phyloP scores from a whole-genome alignment of 2,113 vertebrate species.

The Entelurus aequoreus region DNA sequence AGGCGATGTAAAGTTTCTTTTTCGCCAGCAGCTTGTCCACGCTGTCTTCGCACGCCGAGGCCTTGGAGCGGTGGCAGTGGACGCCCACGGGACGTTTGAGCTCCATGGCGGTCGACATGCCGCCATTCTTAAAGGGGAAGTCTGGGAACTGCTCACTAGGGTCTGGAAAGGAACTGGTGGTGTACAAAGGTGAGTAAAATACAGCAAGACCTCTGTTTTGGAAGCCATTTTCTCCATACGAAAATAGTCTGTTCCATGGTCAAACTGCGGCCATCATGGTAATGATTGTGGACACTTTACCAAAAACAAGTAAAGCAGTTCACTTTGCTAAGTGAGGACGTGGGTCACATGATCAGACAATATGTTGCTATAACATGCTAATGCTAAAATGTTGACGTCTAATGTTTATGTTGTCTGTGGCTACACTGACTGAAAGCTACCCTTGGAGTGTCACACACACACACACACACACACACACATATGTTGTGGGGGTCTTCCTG shows the following conservation, averaged over 20 bases:
- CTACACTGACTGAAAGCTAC: background rate
- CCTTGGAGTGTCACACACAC: background rate
- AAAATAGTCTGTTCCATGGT: too few relatives aligned
- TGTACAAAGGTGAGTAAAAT: background rate
- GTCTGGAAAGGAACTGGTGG: conserved; percentile 66
- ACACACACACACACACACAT: conserved; percentile 1
- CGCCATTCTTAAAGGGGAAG: conserved; percentile 63
- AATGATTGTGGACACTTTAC: too few relatives aligned
- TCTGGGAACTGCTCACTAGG: conserved; percentile 59
- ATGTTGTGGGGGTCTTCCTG: background rate
- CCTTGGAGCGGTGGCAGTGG: conserved; percentile 69
- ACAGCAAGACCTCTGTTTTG: too few relatives aligned
- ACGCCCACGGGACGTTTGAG: conserved; percentile 49
- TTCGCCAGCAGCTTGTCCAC: conserved; percentile 71
- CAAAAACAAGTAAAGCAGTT: too few relatives aligned
- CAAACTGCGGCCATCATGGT: too few relatives aligned
- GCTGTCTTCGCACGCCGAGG: conserved; percentile 32
- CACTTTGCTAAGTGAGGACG: too few relatives aligned
- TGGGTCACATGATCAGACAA: too few relatives aligned
- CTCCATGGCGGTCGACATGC: conserved; percentile 59
- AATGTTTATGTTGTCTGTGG: background rate
- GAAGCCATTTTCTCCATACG: too few relatives aligned
- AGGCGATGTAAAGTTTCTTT: conserved; percentile 86
- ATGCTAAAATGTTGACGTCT: too few relatives aligned
- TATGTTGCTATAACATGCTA: too few relatives aligned